Percentiles rank a stretch among this genome's conserved stretches.
These are phyloP conservation scores for Vanacampus margaritifer DNA, from an alignment of 2,113 vertebrate genomes.

Conservation along the genomic window DNA sequence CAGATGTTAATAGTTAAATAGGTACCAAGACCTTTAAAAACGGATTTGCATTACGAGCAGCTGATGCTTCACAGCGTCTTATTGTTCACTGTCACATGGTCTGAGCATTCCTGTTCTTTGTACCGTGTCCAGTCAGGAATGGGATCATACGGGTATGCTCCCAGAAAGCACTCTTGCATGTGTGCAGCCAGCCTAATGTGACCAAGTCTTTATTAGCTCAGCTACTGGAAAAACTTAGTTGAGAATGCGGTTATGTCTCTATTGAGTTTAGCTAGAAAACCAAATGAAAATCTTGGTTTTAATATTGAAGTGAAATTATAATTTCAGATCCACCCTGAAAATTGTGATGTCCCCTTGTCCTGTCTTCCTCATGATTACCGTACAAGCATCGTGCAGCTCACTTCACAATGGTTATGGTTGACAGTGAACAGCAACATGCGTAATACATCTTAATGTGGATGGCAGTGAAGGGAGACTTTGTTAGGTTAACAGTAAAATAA, in stretches of 20 bases:
- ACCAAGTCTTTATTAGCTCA: conserved; percentile 38
- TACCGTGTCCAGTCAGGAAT: conserved; percentile 10
- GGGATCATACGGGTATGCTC: conserved; percentile 15
- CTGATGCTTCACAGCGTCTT: background rate
- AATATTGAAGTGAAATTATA: background rate
- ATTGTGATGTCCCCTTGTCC: no score
- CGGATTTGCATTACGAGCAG: background rate
- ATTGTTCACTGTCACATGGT: background rate
- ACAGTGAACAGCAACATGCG: conserved; percentile 19
- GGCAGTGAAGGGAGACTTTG: conserved; percentile 8
- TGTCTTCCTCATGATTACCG: conserved; percentile 26
- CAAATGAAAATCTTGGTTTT: background rate
- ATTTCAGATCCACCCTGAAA: no score
- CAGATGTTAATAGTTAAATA: background rate
- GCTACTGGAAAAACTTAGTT: conserved; percentile 36
- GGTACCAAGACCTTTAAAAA: background rate
- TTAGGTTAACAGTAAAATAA: conserved; percentile 4
- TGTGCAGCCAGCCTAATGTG: conserved; percentile 18
- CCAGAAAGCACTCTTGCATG: conserved; percentile 10
- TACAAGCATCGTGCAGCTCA: conserved; percentile 25
- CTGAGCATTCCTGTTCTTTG: conserved; percentile 6
- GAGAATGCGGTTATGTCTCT: conserved; percentile 29
- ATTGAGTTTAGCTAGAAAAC: background rate
- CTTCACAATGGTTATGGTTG: conserved; percentile 36
- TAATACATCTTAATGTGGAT: conserved; percentile 25